These are phyloP conservation scores for Rhagophthalmus giganteus DNA, from an alignment of 2,888 invertebrate genomes.

Conservation along the genomic window DNA sequence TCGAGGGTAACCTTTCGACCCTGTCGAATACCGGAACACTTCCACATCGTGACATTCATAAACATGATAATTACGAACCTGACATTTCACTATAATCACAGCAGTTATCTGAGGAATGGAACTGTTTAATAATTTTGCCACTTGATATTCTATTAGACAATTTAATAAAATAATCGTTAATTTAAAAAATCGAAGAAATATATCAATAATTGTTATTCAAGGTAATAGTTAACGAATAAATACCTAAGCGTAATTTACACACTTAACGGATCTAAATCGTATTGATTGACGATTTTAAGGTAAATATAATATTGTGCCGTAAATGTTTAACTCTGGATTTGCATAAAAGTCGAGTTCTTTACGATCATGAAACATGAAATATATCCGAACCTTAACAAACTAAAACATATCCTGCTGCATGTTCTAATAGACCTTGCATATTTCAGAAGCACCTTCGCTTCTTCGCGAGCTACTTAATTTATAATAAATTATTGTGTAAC, in stretches of 20 bases:
- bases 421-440: constrained; percentile 29
- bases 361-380: constrained; percentile 14
- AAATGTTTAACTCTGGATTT: constrained; percentile 17
- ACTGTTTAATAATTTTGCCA: too few relatives aligned
- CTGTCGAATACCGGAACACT: constrained; percentile 3
- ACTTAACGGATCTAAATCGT: constrained; percentile 37
- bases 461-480: constrained; percentile 9
- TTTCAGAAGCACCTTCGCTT: constrained; percentile 25
- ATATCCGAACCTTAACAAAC: constrained; percentile 17
- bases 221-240: constrained; percentile 34
- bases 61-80: constrained; percentile 13
- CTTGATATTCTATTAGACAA: too few relatives aligned
- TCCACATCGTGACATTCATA: constrained; percentile 12
- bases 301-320: constrained; percentile 14
- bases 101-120: too few relatives aligned
- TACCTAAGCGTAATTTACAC: constrained; percentile 39
- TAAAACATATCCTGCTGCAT: constrained; percentile 29
- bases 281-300: constrained; percentile 35
- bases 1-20: constrained; percentile 17
- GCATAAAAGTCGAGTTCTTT: constrained; percentile 23
- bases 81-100: too few relatives aligned
- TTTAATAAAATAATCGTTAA: constrained; percentile 1
- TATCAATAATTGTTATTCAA: constrained; percentile 36
- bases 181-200: constrained; percentile 16
- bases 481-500: not conserved